A percentile compares a stretch with the other conserved stretches of the same genome.
phyloP scores from a whole-genome alignment of 2,113 vertebrate genomes.

The Anthoscopus minutus region DNA sequence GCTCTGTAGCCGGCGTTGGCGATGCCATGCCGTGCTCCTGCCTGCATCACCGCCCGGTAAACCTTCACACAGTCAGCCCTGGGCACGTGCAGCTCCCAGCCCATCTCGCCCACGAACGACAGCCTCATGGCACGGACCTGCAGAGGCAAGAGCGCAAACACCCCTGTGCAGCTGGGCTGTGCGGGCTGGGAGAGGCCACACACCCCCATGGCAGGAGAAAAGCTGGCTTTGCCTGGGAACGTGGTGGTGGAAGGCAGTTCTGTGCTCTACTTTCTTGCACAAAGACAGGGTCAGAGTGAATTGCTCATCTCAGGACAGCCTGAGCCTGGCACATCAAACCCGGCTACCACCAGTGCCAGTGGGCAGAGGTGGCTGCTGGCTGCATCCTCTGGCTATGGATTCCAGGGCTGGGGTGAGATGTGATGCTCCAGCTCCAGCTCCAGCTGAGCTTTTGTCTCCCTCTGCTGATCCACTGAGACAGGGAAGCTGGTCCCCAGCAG shows the following conservation, averaged over 20 bases:
- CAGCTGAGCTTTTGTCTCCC: slow-evolving; percentile 41
- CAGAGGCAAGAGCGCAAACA: background rate
- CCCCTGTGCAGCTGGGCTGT: rapidly evolving
- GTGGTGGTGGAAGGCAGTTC: background rate
- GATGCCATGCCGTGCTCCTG: slow-evolving; percentile 79
- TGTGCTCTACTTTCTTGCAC: background rate
- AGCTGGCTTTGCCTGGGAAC: background rate
- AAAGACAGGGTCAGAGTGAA: background rate
- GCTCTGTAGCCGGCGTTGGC: slow-evolving; percentile 90
- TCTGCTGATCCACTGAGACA: slow-evolving; percentile 3
- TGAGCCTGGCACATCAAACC: background rate
- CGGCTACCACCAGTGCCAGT: rapidly evolving
- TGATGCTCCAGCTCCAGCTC: background rate
- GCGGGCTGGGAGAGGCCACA: rapidly evolving
- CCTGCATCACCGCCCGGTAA: slow-evolving; percentile 85
- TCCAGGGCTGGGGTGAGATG: background rate
- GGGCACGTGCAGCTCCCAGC: slow-evolving; percentile 95
- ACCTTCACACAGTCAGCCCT: slow-evolving; percentile 79
- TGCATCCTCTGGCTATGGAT: rapidly evolving
- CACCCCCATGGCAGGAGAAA: rapidly evolving
- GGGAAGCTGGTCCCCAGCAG: background rate
- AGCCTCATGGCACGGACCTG: slow-evolving; percentile 91
- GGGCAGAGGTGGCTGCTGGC: background rate
- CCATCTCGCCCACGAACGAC: slow-evolving; percentile 93
- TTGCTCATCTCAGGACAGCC: background rate